Percentiles rank a stretch among this genome's conserved stretches.
Evolutionary conservation across 23 tunicate genomes (phyloP).

Genomic region (Phallusia fumigata): DNA sequence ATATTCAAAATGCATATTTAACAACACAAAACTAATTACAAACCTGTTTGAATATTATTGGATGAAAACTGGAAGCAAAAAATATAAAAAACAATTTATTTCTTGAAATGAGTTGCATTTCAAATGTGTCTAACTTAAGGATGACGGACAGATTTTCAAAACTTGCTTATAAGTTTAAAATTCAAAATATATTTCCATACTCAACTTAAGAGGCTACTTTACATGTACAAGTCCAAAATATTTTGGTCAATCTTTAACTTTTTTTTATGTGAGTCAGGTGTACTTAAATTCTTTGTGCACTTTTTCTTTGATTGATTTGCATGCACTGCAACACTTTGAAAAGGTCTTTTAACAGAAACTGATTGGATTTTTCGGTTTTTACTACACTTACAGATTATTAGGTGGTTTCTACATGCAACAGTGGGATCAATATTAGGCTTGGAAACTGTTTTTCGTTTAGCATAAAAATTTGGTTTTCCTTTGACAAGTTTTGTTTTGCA

Average conservation of each 20-base stretch:
- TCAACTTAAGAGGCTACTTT: background rate
- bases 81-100: too few relatives aligned
- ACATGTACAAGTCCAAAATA: background rate
- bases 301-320: background rate
- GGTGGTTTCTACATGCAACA: background rate
- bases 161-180: too few relatives aligned
- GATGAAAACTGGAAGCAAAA: too few relatives aligned
- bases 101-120: too few relatives aligned
- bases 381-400: constrained; percentile 14
- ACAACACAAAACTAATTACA: too few relatives aligned
- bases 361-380: background rate
- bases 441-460: background rate
- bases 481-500: background rate
- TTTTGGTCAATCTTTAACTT: background rate
- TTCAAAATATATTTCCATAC: too few relatives aligned
- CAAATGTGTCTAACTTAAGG: too few relatives aligned
- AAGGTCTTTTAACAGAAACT: background rate
- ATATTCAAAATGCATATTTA: constrained; percentile 14
- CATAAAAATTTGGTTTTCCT: background rate
- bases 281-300: background rate
- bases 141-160: too few relatives aligned
- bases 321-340: background rate
- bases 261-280: background rate
- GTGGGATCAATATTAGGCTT: background rate
- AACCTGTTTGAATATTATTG: too few relatives aligned